Percentiles rank a stretch among this genome's conserved stretches.
Conservation (phyloP, 2,797 vertebrate species). For the Lutjanus argentimaculatus region DNA sequence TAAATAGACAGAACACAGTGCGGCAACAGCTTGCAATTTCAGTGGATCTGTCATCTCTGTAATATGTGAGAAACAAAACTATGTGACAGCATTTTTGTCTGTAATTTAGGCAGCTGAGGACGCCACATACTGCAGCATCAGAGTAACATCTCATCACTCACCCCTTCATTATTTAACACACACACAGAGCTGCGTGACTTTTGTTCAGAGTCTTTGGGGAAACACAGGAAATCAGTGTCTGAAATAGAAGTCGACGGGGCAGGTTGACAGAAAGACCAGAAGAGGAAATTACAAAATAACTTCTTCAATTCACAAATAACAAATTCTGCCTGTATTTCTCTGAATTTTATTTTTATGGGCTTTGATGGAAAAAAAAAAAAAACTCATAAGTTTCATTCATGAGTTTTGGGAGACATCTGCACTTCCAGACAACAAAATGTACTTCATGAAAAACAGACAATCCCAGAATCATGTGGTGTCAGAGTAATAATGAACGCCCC, state of each 20-base stretch:
- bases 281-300: slow-evolving; percentile 11
- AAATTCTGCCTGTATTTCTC: slow-evolving; percentile 3
- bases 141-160: slow-evolving; percentile 15
- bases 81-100: slow-evolving; percentile 26
- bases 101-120: slow-evolving; percentile 45
- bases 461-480: too few relatives aligned
- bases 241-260: not conserved
- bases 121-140: not conserved
- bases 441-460: too few relatives aligned
- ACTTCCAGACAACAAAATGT: too few relatives aligned
- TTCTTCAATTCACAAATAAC: not conserved
- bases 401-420: too few relatives aligned
- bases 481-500: too few relatives aligned
- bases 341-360: not conserved
- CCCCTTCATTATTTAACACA: slow-evolving; percentile 44
- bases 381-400: too few relatives aligned
- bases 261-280: slow-evolving; percentile 14
- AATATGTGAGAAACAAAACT: slow-evolving; percentile 29
- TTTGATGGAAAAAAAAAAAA: too few relatives aligned
- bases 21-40: slow-evolving; percentile 30
- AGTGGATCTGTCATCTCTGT: slow-evolving; percentile 40
- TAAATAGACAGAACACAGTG: slow-evolving; percentile 40
- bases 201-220: slow-evolving; percentile 15
- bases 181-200: not conserved
- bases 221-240: slow-evolving; percentile 40